Conservation (phyloP, 2,797 vertebrate genomes). For the Lithobates sylvaticus region DNA sequence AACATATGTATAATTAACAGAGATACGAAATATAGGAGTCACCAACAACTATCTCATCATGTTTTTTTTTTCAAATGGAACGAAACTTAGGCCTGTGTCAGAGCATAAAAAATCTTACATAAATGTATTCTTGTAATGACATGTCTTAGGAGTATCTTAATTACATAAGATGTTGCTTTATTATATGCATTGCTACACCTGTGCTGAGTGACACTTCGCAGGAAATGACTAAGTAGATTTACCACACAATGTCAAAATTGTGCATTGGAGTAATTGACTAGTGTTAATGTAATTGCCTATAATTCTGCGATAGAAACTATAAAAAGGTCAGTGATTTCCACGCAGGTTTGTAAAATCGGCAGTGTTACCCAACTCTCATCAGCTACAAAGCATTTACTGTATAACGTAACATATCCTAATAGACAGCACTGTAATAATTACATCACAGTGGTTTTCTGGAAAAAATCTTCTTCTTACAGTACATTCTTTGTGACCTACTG, state of each 20-base stretch:
- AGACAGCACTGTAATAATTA: not conserved
- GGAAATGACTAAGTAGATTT: constrained; percentile 26
- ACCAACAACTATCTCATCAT: not conserved
- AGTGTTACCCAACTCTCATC: not conserved
- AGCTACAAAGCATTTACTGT: constrained; percentile 7
- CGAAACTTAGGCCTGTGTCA: not conserved
- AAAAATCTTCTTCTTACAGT: too few relatives aligned
- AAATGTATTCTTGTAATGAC: constrained; percentile 27
- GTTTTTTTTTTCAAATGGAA: not conserved
- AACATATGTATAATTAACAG: too few relatives aligned
- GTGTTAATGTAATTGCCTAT: constrained; percentile 1
- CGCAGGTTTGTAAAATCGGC: not conserved
- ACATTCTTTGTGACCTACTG: too few relatives aligned
- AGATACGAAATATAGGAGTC: not conserved
- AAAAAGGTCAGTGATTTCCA: not conserved
- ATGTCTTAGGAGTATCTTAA: constrained; percentile 33
- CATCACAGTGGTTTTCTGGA: too few relatives aligned
- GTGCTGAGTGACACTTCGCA: constrained; percentile 17
- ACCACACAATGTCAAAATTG: constrained; percentile 4
- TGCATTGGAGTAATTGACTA: not conserved
- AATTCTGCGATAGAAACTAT: constrained; percentile 11
- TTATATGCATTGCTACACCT: constrained; percentile 36
- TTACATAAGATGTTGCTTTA: constrained; percentile 15
- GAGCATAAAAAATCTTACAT: not conserved
- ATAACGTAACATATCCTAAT: constrained; percentile 1